Evolutionary conservation across 1,140 invertebrate species (phyloP).

Genomic region (Venustaconcha ellipsiformis): DNA sequence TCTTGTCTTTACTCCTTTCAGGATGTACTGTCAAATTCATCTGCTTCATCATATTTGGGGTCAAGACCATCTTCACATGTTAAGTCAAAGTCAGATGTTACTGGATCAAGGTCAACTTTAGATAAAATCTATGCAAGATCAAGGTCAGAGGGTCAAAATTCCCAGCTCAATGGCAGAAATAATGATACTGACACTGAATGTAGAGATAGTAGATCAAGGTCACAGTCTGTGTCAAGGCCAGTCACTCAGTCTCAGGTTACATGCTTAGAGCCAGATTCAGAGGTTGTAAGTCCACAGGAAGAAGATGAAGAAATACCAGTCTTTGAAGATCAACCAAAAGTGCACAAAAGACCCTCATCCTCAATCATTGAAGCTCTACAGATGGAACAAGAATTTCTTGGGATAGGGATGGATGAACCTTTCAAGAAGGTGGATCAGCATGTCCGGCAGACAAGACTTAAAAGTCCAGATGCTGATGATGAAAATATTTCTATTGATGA

Average conservation of each 20-base stretch:
- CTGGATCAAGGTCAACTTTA: too few relatives aligned
- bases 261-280: constrained; percentile 34
- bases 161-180: too few relatives aligned
- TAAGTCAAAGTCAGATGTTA: too few relatives aligned
- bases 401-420: constrained; percentile 20
- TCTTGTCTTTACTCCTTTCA: too few relatives aligned
- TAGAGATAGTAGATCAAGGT: too few relatives aligned
- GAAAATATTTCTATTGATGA: constrained; percentile 28
- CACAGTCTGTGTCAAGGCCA: too few relatives aligned
- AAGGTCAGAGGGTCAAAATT: too few relatives aligned
- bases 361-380: constrained; percentile 45
- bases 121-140: too few relatives aligned
- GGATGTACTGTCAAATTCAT: too few relatives aligned
- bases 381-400: constrained; percentile 39
- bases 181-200: too few relatives aligned
- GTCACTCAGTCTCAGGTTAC: neutral
- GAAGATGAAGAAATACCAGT: constrained; percentile 1
- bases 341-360: constrained; percentile 38
- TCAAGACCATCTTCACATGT: constrained; percentile 34
- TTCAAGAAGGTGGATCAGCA: neutral
- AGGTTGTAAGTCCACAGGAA: constrained; percentile 19
- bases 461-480: constrained; percentile 18
- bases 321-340: neutral
- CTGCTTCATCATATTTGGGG: constrained; percentile 1
- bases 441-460: neutral